These are phyloP conservation scores for Pedionomus torquatus DNA, from an alignment of 2,113 vertebrate species.

Conservation along the genomic window DNA sequence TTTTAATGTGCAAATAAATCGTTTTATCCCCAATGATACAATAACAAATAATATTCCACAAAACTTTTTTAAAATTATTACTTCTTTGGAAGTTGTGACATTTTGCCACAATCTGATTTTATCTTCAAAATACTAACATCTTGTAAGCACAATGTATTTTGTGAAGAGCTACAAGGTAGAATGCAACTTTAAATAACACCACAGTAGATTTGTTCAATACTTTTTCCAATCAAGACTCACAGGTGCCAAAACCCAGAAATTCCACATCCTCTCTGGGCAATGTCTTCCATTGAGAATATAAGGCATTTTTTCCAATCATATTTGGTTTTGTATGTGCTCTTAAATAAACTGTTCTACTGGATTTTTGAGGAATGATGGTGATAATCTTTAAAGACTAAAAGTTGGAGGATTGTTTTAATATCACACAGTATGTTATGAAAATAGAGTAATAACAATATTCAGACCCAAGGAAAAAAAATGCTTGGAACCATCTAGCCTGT, in stretches of 20 bases:
- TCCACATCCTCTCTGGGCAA: not conserved
- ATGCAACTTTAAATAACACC: not conserved
- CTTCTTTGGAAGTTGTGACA: not conserved
- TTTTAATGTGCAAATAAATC: not conserved
- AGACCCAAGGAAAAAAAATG: not conserved
- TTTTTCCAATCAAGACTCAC: not conserved
- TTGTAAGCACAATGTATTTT: not conserved
- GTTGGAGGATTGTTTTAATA: not conserved
- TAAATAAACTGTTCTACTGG: not conserved
- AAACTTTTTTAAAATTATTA: not conserved
- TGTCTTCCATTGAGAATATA: not conserved
- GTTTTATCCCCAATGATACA: not conserved
- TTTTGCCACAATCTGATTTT: not conserved
- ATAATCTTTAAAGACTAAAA: not conserved
- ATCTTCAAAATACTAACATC: not conserved
- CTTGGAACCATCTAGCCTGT: not conserved
- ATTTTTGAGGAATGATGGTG: not conserved
- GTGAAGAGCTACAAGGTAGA: not conserved
- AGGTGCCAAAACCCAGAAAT: not conserved
- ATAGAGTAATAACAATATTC: not conserved
- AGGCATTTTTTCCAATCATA: rapidly evolving
- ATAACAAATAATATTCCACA: not conserved
- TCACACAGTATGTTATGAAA: not conserved
- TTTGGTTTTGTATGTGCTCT: not conserved
- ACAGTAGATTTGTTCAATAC: not conserved